A percentile compares a stretch with the other conserved stretches of the same genome.
phyloP scores from a whole-genome alignment of 2,797 vertebrate species.

The Phataginus tetradactyla region DNA sequence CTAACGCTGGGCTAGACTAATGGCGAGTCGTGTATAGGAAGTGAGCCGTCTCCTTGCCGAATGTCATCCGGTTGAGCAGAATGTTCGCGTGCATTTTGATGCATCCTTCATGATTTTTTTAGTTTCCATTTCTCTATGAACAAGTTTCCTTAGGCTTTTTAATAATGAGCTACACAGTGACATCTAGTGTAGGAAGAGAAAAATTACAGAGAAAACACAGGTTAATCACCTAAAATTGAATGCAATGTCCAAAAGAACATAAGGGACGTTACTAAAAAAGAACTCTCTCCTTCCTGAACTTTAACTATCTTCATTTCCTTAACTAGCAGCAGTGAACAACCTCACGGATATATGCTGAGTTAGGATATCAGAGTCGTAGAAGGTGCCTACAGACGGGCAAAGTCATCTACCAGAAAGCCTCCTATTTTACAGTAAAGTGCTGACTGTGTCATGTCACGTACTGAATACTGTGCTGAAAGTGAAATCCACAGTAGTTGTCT shows the following conservation, averaged over 20 bases:
- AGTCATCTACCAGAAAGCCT: not conserved
- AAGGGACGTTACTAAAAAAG: not conserved
- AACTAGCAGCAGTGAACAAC: not conserved
- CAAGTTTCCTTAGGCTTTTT: constrained; percentile 42
- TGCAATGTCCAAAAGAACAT: not conserved
- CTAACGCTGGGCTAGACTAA: not conserved
- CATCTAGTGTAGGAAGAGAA: constrained; percentile 76
- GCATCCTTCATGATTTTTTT: not conserved
- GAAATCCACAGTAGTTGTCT: not conserved
- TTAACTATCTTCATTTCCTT: not conserved
- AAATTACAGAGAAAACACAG: not conserved
- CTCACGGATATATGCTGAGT: rapidly evolving
- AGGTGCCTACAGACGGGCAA: not conserved
- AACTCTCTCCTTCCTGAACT: not conserved
- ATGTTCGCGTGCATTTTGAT: constrained; percentile 53
- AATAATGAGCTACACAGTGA: constrained; percentile 70
- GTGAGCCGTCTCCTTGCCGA: not conserved
- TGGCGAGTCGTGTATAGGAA: constrained; percentile 10
- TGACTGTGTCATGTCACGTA: not conserved
- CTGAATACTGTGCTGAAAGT: not conserved
- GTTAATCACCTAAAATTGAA: not conserved
- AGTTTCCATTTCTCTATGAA: not conserved
- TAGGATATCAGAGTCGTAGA: not conserved
- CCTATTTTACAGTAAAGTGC: not conserved
- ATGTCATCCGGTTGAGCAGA: constrained; percentile 19